Percentiles rank a stretch among this genome's conserved stretches.
Evolutionary conservation across 23 tunicate genomes (phyloP).

Genomic region (Ascidia mentula): DNA sequence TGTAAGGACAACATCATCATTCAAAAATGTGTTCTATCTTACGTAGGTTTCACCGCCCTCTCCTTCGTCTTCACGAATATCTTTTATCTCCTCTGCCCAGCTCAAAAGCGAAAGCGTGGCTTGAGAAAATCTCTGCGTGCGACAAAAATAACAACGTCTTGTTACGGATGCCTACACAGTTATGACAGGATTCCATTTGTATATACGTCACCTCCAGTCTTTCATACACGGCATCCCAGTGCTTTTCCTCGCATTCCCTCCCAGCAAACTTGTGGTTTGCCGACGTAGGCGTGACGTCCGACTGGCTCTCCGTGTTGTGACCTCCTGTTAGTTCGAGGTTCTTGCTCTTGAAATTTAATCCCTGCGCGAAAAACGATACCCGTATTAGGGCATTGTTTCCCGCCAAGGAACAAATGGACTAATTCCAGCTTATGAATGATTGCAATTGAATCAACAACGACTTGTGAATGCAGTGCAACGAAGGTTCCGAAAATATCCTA

Average conservation of each 20-base stretch:
- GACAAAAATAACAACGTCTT: not conserved
- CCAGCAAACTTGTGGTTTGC: not conserved
- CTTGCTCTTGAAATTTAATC: not conserved
- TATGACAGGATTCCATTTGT: not conserved
- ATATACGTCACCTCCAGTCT: not conserved
- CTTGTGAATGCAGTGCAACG: too few species aligned
- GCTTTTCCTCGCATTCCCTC: not conserved
- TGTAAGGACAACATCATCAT: not conserved
- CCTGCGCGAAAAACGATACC: not conserved
- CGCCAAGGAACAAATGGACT: not conserved
- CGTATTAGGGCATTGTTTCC: not conserved
- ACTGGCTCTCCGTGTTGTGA: too few species aligned
- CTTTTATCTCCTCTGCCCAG: slow-evolving; percentile 12
- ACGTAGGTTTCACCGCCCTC: not conserved
- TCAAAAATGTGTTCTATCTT: not conserved
- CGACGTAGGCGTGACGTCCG: not conserved
- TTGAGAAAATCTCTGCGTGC: not conserved
- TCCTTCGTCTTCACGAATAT: not conserved
- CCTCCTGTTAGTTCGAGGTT: not conserved
- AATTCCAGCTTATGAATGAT: slow-evolving; percentile 7
- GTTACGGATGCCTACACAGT: not conserved
- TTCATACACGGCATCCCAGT: not conserved
- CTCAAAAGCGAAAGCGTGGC: not conserved
- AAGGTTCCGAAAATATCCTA: too few species aligned
- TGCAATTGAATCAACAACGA: too few species aligned